These are phyloP conservation scores for Hormiphora californensis DNA, from an alignment of 37 sponge, comb jelly and placozoan species.

Conservation along the genomic window DNA sequence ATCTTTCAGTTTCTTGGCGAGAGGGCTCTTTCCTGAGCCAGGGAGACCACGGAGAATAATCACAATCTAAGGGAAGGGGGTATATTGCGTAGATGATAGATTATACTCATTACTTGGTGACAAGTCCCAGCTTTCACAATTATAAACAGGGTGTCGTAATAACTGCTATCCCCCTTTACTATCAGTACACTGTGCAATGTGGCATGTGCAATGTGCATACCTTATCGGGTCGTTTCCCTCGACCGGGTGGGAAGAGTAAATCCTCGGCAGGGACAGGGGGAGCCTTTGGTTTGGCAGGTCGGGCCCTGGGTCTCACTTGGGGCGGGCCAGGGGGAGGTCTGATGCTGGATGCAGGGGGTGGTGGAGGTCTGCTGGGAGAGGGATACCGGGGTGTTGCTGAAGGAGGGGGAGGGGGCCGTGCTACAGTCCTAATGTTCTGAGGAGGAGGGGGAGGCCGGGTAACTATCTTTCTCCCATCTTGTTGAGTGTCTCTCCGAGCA, in stretches of 20 bases:
- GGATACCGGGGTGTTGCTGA: neutral
- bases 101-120: too few relatives aligned
- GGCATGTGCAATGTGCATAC: too few relatives aligned
- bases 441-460: too few relatives aligned
- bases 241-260: slow-evolving; percentile 43
- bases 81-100: too few relatives aligned
- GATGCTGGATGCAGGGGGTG: neutral
- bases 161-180: too few relatives aligned
- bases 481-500: too few relatives aligned
- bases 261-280: slow-evolving; percentile 52
- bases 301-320: too few relatives aligned
- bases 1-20: slow-evolving; percentile 76
- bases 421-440: neutral
- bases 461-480: neutral
- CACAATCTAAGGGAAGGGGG: slow-evolving; percentile 62
- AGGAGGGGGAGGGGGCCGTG: neutral
- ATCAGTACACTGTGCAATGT: too few relatives aligned
- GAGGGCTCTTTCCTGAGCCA: slow-evolving; percentile 76
- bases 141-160: too few relatives aligned
- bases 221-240: slow-evolving; percentile 31
- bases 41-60: slow-evolving; percentile 81
- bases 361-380: neutral
- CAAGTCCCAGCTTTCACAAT: too few relatives aligned
- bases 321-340: neutral
- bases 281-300: neutral